Percentiles rank a stretch among this genome's conserved stretches.
Conservation (phyloP, 2,888 invertebrate genomes). For the Eremobia ochroleuca region DNA sequence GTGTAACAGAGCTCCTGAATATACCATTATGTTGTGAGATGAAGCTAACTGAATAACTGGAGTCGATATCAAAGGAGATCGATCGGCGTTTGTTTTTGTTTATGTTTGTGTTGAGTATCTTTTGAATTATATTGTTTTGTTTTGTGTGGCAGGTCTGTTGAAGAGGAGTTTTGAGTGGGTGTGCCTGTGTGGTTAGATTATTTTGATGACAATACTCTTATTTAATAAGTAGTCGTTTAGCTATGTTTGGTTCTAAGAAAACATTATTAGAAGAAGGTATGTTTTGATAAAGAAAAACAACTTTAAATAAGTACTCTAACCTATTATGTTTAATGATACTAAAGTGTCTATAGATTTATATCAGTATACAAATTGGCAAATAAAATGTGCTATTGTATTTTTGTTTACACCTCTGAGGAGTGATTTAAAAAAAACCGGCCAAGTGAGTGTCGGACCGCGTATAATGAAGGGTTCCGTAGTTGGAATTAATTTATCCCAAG, state of each 20-base stretch:
- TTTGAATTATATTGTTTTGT: conserved; percentile 12
- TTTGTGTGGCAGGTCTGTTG: background rate
- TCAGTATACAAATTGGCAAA: background rate
- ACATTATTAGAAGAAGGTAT: background rate
- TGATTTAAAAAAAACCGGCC: background rate
- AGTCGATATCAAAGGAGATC: conserved; percentile 2
- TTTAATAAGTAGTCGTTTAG: background rate
- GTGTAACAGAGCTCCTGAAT: conserved; percentile 32
- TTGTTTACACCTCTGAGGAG: background rate
- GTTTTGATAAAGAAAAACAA: background rate
- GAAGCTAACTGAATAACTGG: conserved; percentile 17
- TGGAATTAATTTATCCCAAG: no score
- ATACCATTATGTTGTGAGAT: conserved; percentile 34
- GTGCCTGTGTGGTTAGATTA: background rate
- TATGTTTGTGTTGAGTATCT: background rate
- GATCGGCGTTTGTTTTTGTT: conserved; percentile 29
- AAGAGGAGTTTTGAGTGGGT: background rate
- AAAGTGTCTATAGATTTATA: background rate
- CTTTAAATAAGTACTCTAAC: no score
- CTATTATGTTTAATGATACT: no score
- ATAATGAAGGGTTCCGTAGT: no score
- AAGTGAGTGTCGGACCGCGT: no score
- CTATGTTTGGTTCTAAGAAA: background rate
- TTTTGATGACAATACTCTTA: background rate
- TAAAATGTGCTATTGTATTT: background rate